phyloP scores from a whole-genome alignment of 2,113 vertebrate genomes.

The Gopherus flavomarginatus region DNA sequence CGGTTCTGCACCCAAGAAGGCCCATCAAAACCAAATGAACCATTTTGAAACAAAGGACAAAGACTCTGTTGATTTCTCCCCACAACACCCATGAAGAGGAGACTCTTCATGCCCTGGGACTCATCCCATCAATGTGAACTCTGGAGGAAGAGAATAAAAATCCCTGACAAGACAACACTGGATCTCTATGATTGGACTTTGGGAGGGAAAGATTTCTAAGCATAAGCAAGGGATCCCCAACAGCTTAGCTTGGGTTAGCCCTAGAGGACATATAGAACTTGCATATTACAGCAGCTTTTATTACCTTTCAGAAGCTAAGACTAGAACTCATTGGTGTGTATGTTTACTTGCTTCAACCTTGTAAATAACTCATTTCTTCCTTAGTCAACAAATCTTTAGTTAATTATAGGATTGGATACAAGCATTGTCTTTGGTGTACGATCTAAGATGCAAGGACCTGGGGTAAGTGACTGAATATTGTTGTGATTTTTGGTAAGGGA shows the following conservation, averaged over 20 bases:
- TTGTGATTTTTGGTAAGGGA: not conserved
- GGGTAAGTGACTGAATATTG: not conserved
- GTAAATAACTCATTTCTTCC: not conserved
- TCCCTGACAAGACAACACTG: not conserved
- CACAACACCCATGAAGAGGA: not conserved
- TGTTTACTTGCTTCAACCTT: not conserved
- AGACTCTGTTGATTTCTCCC: not conserved
- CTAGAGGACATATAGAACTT: not conserved
- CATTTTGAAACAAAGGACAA: not conserved
- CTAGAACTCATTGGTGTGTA: not conserved
- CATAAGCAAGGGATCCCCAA: not conserved
- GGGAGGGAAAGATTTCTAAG: not conserved
- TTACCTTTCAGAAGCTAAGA: not conserved
- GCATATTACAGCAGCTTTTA: not conserved
- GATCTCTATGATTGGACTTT: not conserved
- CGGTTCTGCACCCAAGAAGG: not conserved
- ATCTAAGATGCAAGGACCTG: not conserved
- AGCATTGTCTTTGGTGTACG: not conserved
- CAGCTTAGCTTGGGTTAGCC: not conserved
- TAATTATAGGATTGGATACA: not conserved
- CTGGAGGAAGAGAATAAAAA: not conserved
- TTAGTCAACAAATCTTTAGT: not conserved
- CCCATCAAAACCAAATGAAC: not conserved
- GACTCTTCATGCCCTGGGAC: not conserved
- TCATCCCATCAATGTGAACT: not conserved